Base-by-base conservation (phyloP, 2,797 vertebrate species). In the Spondyliosoma cantharus region DNA sequence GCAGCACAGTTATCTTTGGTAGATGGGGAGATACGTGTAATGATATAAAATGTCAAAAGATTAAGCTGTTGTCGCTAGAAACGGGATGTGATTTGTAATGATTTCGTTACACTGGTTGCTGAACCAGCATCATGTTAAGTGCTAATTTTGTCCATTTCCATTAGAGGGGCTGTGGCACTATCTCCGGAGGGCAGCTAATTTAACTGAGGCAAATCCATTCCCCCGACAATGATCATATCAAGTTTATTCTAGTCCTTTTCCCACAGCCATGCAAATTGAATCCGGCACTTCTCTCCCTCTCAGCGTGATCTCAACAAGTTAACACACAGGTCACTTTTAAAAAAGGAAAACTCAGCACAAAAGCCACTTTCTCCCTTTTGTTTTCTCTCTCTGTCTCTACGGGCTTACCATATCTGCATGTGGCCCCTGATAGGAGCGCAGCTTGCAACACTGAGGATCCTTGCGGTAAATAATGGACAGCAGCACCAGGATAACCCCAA, bases 361-460 rank as follows among this genome's bases (percentile, higher is more conserved):
- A 79, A 71, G 45, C 1, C 45, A 81, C 27, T 71, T 71, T 68
- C 43, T 43, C 22, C 5, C 9, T 43, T 58, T 58, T 76, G 65
- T 52, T 64, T 48, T 15, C 11, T 24, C n/a, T 73, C 37, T 65
- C 59, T 64, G 19, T 37, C 9, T 59, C 22, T 37, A 59, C 27
- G 60, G 32, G 32, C 93, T 93, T 90, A 93, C 96, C 93, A 92
- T 93, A 76, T 93, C 94, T 89, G 85, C 84, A 78, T 89, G 94
- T 53, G 95, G 92, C 63, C 94, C 92, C 81, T 92, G 96, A 89
- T 95, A 96, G 88, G 95, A 94, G 76, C 93, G 86, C 25, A 92
- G 90, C 80, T 95, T 96, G 94, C 96, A 96, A 92, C 95, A 96
- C 71, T 93, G 93, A 27, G 93, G 92, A 84, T 95, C 92, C 60